Evolutionary conservation across 2,888 invertebrate species (phyloP).

Genomic region (Hermodice carunculata): DNA sequence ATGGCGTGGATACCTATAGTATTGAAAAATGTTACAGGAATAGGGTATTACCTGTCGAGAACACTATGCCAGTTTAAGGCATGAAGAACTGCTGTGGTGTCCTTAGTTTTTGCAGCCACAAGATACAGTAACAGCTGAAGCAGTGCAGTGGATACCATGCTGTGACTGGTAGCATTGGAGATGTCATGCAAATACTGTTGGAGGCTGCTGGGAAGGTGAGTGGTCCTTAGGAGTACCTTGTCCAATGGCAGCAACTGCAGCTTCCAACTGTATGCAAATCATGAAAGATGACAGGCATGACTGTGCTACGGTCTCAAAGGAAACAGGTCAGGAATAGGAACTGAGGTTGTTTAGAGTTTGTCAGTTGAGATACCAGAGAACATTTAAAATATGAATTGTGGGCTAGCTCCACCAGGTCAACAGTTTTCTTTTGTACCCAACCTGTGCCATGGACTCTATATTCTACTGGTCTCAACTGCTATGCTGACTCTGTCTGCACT

Average conservation of each 20-base stretch:
- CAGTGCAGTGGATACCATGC: slow-evolving; percentile 27
- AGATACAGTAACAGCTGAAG: slow-evolving; percentile 20
- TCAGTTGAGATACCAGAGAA: too few relatives aligned
- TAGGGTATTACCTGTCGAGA: slow-evolving; percentile 51
- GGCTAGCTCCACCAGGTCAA: too few relatives aligned
- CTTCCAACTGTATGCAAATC: slow-evolving; percentile 42
- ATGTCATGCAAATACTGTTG: slow-evolving; percentile 51
- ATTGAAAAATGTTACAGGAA: too few relatives aligned
- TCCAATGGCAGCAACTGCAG: slow-evolving; percentile 53
- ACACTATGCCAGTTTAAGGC: slow-evolving; percentile 53
- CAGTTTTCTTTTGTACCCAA: too few relatives aligned
- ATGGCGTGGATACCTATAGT: too few relatives aligned
- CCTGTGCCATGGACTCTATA: too few relatives aligned
- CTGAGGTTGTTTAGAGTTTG: too few relatives aligned
- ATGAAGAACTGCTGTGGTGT: slow-evolving; percentile 43
- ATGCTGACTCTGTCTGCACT: too few relatives aligned
- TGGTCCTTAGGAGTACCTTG: slow-evolving; percentile 46
- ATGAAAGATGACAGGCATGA: background rate
- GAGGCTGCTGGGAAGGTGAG: slow-evolving; percentile 52
- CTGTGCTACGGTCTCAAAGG: background rate
- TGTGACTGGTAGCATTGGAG: slow-evolving; percentile 61
- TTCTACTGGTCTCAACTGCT: too few relatives aligned
- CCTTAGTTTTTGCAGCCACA: slow-evolving; percentile 31
- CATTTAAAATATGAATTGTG: too few relatives aligned
- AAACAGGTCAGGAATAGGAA: background rate